These are phyloP conservation scores for Serripes groenlandicus DNA, from an alignment of 2,888 invertebrate genomes.

Conservation along the genomic window DNA sequence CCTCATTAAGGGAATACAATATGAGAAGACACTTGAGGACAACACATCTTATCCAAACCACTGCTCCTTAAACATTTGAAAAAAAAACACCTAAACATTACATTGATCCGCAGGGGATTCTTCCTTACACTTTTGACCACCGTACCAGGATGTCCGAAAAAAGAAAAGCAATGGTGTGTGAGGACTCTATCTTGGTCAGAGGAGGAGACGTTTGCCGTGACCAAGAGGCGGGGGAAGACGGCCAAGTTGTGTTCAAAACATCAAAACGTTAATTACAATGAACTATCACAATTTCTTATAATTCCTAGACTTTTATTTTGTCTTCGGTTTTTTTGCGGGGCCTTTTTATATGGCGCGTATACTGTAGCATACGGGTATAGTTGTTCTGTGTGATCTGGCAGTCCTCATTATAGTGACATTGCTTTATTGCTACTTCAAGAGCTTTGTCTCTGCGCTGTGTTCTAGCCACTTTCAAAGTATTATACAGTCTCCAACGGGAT, in stretches of 20 bases:
- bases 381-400: too few relatives aligned
- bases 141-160: background rate
- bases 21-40: background rate
- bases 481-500: too few relatives aligned
- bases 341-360: too few relatives aligned
- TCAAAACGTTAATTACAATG: background rate
- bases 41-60: background rate
- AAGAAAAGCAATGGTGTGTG: background rate
- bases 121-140: background rate
- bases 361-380: too few relatives aligned
- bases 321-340: too few relatives aligned
- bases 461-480: too few relatives aligned
- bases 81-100: background rate
- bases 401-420: too few relatives aligned
- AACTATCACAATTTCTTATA: too few relatives aligned
- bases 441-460: too few relatives aligned
- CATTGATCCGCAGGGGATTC: background rate
- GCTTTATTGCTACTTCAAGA: too few relatives aligned
- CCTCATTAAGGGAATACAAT: background rate
- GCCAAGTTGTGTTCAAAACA: background rate
- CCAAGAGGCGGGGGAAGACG: background rate
- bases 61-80: background rate
- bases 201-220: conserved; percentile 2
- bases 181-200: background rate
- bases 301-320: too few relatives aligned